phyloP scores from a whole-genome alignment of 2,888 invertebrate species.

The Diaperis boleti region DNA sequence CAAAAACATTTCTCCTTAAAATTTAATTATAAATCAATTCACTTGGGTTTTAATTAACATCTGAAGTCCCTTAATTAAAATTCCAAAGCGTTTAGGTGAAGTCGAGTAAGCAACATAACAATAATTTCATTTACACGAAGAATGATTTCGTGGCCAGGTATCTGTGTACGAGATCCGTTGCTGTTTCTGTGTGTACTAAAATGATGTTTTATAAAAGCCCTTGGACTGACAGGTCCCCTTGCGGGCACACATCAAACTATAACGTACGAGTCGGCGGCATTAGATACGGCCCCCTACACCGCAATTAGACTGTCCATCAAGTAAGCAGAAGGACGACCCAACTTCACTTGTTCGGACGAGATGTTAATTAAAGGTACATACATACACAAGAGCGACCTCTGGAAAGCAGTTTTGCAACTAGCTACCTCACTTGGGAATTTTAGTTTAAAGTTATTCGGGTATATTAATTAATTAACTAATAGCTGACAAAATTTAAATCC shows the following conservation, averaged over 20 bases:
- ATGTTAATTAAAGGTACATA: conserved; percentile 45
- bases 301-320: conserved; percentile 54
- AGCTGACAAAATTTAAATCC: conserved; percentile 37
- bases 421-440: conserved; percentile 31
- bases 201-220: conserved; percentile 48
- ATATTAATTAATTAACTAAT: conserved; percentile 40
- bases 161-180: conserved; percentile 40
- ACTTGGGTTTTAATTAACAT: conserved; percentile 35
- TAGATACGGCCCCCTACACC: conserved; percentile 48
- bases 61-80: conserved; percentile 45
- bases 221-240: conserved; percentile 49
- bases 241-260: conserved; percentile 48
- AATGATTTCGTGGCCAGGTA: conserved; percentile 40
- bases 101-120: conserved; percentile 35
- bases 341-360: conserved; percentile 42
- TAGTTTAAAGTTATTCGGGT: conserved; percentile 27
- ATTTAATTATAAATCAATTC: conserved; percentile 40
- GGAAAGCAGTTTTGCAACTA: conserved; percentile 37
- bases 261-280: conserved; percentile 46
- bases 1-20: conserved; percentile 25
- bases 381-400: conserved; percentile 39
- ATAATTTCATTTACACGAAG: conserved; percentile 38
- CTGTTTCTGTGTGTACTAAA: conserved; percentile 43
- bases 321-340: conserved; percentile 39
- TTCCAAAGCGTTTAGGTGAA: conserved; percentile 41